These are phyloP conservation scores for Camponotus floridanus DNA, from an alignment of 1,140 invertebrate species.

Conservation along the genomic window DNA sequence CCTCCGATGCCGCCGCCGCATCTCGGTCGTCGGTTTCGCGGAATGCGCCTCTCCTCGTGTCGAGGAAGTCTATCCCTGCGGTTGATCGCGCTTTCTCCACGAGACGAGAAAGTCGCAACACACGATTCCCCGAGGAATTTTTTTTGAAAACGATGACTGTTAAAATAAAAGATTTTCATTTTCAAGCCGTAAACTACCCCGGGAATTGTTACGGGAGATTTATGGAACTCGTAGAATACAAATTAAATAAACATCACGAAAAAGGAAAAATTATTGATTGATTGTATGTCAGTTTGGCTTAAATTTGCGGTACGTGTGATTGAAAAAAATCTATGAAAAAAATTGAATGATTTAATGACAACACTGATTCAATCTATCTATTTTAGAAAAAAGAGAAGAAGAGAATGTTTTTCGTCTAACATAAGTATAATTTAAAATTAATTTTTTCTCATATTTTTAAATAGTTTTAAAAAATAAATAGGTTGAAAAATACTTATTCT, in stretches of 20 bases:
- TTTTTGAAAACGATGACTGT: slow-evolving; percentile 26
- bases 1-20: slow-evolving; percentile 31
- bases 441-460: background rate
- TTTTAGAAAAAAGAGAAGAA: background rate
- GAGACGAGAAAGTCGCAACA: slow-evolving; percentile 60
- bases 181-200: background rate
- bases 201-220: too few species aligned
- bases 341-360: background rate
- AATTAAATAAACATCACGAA: background rate
- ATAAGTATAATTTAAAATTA: slow-evolving; percentile 4
- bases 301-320: background rate
- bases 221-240: background rate
- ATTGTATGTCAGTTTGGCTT: background rate
- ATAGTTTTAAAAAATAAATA: too few species aligned
- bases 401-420: background rate
- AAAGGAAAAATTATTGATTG: background rate
- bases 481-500: background rate
- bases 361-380: background rate
- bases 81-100: slow-evolving; percentile 63
- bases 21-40: slow-evolving; percentile 59
- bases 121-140: slow-evolving; percentile 52
- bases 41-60: slow-evolving; percentile 48
- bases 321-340: background rate
- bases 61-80: slow-evolving; percentile 46
- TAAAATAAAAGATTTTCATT: background rate